A percentile compares a stretch with the other conserved stretches of the same genome.
These are phyloP conservation scores for Motacilla alba DNA, from an alignment of 2,113 vertebrate species.

Conservation along the genomic window DNA sequence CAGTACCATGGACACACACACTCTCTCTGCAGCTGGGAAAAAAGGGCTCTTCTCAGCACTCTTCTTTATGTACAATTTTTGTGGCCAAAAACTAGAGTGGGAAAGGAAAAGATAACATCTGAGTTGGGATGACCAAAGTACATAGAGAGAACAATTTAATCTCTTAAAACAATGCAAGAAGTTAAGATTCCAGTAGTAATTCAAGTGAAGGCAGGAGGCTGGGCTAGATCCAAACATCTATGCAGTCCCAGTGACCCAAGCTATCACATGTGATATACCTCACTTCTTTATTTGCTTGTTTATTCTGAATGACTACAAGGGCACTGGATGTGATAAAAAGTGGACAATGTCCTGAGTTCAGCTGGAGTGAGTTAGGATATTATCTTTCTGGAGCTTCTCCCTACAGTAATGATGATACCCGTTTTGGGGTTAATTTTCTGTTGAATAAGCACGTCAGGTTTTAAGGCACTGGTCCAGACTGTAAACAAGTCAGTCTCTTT, in stretches of 20 bases:
- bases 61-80: background rate
- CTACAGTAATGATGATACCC: constrained; percentile 29
- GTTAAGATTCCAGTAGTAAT: constrained; percentile 55
- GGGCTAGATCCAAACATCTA: constrained; percentile 18
- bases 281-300: constrained; percentile 50
- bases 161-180: constrained; percentile 52
- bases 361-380: constrained; percentile 35
- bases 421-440: constrained; percentile 59
- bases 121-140: constrained; percentile 60
- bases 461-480: constrained; percentile 54
- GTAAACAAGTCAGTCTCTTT: constrained; percentile 65
- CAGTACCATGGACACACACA: background rate
- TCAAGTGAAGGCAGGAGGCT: constrained; percentile 40
- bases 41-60: background rate
- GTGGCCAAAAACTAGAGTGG: constrained; percentile 44
- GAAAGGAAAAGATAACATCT: constrained; percentile 58
- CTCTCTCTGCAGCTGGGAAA: background rate
- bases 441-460: constrained; percentile 60
- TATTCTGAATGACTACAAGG: background rate
- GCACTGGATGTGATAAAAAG: constrained; percentile 7
- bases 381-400: constrained; percentile 28
- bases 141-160: constrained; percentile 46
- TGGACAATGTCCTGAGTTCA: constrained; percentile 28
- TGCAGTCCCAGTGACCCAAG: constrained; percentile 20
- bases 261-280: constrained; percentile 34